Evolutionary conservation across 2,888 invertebrate species (phyloP).

Genomic region (Pandemis cinnamomeana): DNA sequence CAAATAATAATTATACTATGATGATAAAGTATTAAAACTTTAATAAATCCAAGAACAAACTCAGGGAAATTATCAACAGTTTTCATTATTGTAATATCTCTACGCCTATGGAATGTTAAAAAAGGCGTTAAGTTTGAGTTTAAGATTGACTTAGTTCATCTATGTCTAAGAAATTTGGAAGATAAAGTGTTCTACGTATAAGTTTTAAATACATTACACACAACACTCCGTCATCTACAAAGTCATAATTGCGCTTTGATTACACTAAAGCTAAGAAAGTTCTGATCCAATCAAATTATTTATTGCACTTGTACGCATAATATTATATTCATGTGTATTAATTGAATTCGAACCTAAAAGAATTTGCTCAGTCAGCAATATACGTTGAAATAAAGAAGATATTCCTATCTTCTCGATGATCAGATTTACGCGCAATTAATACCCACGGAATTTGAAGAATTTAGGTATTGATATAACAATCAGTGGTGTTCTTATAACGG

Average conservation of each 20-base stretch:
- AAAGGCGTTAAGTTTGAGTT: not conserved
- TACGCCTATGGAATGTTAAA: constrained; percentile 4
- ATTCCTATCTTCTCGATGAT: not conserved
- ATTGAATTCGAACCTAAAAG: constrained; percentile 3
- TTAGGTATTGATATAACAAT: not conserved
- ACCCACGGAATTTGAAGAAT: not conserved
- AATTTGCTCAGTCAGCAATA: not conserved
- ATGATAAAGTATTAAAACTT: not conserved
- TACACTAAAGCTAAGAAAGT: constrained; percentile 21
- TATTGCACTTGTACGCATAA: constrained; percentile 10
- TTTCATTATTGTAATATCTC: constrained; percentile 12
- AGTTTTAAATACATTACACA: constrained; percentile 17
- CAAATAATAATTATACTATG: not conserved
- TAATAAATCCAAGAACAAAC: not conserved
- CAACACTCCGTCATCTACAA: constrained; percentile 22
- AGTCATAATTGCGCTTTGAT: constrained; percentile 24
- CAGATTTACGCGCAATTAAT: not conserved
- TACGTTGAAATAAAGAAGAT: not conserved
- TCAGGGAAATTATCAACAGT: not conserved
- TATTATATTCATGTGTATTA: not conserved
- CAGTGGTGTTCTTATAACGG: not conserved
- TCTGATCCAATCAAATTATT: constrained; percentile 10
- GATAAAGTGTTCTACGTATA: not conserved
- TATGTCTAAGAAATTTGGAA: constrained; percentile 14
- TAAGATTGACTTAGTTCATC: constrained; percentile 12